Conservation (phyloP, 1,140 invertebrate genomes). For the Cyphomyrmex costatus region DNA sequence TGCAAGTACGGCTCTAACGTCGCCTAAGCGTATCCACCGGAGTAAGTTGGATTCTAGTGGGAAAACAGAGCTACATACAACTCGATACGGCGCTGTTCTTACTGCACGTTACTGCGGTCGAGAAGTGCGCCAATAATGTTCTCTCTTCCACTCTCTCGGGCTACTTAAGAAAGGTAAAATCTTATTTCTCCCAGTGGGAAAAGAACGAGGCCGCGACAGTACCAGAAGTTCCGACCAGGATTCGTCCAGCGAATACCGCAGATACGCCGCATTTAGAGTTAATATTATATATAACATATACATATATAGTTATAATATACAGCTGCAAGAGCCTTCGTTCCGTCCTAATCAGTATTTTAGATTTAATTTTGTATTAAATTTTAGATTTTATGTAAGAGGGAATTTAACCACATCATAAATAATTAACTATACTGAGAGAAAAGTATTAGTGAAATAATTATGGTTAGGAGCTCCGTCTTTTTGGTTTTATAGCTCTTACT, state of each 20-base stretch:
- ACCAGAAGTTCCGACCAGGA: neutral
- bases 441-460: too few species aligned
- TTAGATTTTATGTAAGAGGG: neutral
- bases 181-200: slow-evolving; percentile 24
- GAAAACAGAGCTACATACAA: neutral
- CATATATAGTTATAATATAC: neutral
- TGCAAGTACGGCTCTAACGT: slow-evolving; percentile 36
- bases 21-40: slow-evolving; percentile 5
- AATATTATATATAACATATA: too few species aligned
- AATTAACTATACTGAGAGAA: neutral
- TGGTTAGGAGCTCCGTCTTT: too few species aligned
- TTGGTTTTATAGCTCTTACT: too few species aligned
- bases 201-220: slow-evolving; percentile 22
- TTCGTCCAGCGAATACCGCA: neutral
- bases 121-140: slow-evolving; percentile 48
- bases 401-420: neutral
- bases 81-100: slow-evolving; percentile 18
- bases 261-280: neutral
- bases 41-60: neutral
- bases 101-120: slow-evolving; percentile 6
- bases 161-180: slow-evolving; percentile 42
- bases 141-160: neutral
- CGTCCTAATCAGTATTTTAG: neutral
- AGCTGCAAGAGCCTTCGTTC: neutral
- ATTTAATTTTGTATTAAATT: slow-evolving; percentile 6